These are phyloP conservation scores for Lysiphlebus fabarum DNA, from an alignment of 1,140 invertebrate species.

Conservation along the genomic window DNA sequence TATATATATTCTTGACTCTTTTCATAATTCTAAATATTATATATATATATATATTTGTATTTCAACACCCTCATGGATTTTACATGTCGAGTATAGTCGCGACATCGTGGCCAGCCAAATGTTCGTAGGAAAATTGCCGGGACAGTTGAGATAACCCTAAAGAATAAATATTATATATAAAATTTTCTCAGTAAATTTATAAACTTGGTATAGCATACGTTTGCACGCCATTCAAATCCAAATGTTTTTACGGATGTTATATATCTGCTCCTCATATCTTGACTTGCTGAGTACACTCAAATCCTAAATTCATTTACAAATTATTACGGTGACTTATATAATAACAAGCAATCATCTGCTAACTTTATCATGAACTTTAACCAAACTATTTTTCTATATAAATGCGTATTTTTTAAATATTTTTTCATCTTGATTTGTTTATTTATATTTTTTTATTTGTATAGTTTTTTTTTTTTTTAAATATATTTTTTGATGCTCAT, in stretches of 20 bases:
- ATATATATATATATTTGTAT: background rate
- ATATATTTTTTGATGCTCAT: background rate
- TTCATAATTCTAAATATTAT: too few species aligned
- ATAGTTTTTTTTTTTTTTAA: background rate
- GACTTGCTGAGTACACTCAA: too few species aligned
- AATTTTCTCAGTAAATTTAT: too few species aligned
- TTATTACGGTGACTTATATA: slow-evolving; percentile 11
- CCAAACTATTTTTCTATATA: slow-evolving; percentile 3
- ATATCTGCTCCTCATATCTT: background rate
- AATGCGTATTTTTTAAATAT: slow-evolving; percentile 9
- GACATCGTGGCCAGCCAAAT: slow-evolving; percentile 5
- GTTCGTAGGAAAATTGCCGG: slow-evolving; percentile 3
- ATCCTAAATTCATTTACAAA: slow-evolving; percentile 7
- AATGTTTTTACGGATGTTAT: background rate
- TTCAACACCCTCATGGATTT: slow-evolving; percentile 39
- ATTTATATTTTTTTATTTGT: background rate
- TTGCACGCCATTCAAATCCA: background rate
- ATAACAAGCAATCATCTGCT: slow-evolving; percentile 13
- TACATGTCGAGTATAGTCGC: slow-evolving; percentile 33
- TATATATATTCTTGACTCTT: too few species aligned
- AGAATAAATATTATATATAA: background rate
- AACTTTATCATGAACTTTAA: slow-evolving; percentile 1
- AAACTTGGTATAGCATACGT: too few species aligned
- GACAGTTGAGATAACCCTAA: slow-evolving; percentile 16
- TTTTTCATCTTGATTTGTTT: slow-evolving; percentile 5